A percentile compares a stretch with the other conserved stretches of the same genome.
phyloP scores from a whole-genome alignment of 2,797 vertebrate genomes.

The Neopelma chrysocephalum region DNA sequence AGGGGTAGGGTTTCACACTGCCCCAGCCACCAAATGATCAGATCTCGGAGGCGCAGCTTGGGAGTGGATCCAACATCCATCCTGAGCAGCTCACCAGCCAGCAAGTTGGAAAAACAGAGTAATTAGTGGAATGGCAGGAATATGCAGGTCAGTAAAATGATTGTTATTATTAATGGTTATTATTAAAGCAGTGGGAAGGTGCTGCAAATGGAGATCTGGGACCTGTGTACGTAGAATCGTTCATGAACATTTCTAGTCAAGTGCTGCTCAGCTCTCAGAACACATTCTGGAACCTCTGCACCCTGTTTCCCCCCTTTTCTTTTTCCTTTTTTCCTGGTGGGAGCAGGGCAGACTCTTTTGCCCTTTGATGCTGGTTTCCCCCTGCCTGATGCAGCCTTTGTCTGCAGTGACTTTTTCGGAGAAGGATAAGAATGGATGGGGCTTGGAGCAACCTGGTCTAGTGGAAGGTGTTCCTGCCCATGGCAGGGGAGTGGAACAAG shows the following conservation, averaged over 20 bases:
- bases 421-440: background rate
- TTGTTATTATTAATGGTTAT: background rate
- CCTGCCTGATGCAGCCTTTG: background rate
- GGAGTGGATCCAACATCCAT: background rate
- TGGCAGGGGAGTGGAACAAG: background rate
- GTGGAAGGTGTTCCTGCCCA: background rate
- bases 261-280: background rate
- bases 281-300: background rate
- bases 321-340: background rate
- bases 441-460: background rate
- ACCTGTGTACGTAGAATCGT: rapidly evolving
- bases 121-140: background rate
- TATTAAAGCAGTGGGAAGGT: background rate
- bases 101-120: background rate
- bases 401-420: background rate
- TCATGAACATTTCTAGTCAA: rapidly evolving
- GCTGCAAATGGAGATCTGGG: rapidly evolving
- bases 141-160: background rate
- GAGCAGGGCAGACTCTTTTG: background rate
- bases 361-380: background rate
- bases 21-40: background rate
- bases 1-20: background rate
- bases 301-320: background rate
- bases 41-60: background rate
- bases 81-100: background rate